Conservation (phyloP, 2,113 vertebrate species). For the Piaya cayana region DNA sequence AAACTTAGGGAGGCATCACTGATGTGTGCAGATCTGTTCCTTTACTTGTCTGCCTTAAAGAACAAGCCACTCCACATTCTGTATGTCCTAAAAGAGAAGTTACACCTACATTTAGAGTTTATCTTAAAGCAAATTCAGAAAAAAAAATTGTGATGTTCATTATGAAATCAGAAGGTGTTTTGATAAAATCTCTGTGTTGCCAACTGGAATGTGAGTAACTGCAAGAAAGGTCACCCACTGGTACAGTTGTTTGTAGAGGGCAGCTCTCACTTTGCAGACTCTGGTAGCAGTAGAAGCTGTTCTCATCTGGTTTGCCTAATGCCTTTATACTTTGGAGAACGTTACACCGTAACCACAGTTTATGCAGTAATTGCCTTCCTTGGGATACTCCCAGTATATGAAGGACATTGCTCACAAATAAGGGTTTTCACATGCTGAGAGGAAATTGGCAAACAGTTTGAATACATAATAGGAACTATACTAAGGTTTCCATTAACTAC, state of each 20-base stretch:
- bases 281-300: background rate
- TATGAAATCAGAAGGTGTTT: background rate
- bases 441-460: constrained; percentile 51
- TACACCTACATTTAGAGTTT: background rate
- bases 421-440: constrained; percentile 29
- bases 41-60: background rate
- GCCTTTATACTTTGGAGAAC: background rate
- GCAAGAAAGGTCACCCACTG: background rate
- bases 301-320: background rate
- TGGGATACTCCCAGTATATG: background rate
- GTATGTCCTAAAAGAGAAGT: background rate
- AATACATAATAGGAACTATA: constrained; percentile 36
- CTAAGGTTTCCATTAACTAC: constrained; percentile 43
- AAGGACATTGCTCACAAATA: constrained; percentile 24
- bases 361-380: background rate
- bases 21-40: background rate
- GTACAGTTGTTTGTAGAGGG: background rate
- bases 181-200: background rate
- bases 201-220: background rate
- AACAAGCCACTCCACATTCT: background rate
- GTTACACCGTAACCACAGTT: background rate
- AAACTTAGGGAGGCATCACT: constrained; percentile 6
- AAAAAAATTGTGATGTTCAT: background rate
- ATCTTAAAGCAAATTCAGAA: background rate
- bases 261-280: background rate